These are phyloP conservation scores for Lepidostoma basale DNA, from an alignment of 1,140 invertebrate species.

Conservation along the genomic window DNA sequence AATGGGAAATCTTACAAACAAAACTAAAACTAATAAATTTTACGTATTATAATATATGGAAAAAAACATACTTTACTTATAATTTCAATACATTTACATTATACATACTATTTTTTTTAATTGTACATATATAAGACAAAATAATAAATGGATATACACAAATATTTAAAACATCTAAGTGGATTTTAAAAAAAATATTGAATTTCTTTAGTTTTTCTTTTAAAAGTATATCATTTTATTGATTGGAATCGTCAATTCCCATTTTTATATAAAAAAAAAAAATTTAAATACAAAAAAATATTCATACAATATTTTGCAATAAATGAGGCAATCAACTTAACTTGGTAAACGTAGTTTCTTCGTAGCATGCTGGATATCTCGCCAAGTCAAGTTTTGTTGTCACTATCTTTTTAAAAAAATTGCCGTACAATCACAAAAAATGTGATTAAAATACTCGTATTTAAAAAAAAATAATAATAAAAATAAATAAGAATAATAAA, in stretches of 20 bases:
- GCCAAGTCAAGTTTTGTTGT: background rate
- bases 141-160: no score
- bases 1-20: background rate
- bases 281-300: background rate
- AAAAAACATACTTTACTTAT: no score
- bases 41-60: no score
- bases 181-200: background rate
- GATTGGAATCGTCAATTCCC: no score
- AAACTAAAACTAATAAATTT: no score
- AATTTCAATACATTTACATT: no score
- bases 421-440: background rate
- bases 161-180: no score
- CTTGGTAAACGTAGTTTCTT: no score
- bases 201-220: background rate
- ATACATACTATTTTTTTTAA: no score
- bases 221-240: background rate
- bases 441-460: no score
- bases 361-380: background rate
- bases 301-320: background rate
- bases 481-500: background rate
- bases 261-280: background rate
- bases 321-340: background rate
- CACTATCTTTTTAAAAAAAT: background rate
- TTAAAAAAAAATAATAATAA: background rate
- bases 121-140: no score